phyloP scores from a whole-genome alignment of 2,113 vertebrate genomes.

The Anarrhichthys ocellatus region DNA sequence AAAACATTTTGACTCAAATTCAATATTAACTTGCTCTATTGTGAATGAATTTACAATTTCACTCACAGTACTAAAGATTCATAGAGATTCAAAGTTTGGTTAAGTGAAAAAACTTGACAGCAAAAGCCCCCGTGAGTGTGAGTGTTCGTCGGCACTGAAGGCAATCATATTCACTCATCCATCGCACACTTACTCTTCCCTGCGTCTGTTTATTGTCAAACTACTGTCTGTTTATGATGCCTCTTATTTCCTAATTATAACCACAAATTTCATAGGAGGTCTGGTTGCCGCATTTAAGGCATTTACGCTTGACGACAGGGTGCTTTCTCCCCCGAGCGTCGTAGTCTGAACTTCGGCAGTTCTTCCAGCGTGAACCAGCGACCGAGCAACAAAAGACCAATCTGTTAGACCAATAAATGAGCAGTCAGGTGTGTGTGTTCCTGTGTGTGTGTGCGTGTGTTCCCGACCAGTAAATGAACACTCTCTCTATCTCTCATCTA shows the following conservation, averaged over 20 bases:
- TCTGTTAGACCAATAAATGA: slow-evolving; percentile 83
- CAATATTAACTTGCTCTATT: not conserved
- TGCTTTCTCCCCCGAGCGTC: slow-evolving; percentile 60
- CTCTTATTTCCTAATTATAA: slow-evolving; percentile 75
- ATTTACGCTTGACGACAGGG: slow-evolving; percentile 64
- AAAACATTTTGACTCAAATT: not conserved
- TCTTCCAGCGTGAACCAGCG: slow-evolving; percentile 59
- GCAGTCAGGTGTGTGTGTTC: slow-evolving; percentile 77
- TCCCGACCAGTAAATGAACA: slow-evolving; percentile 80
- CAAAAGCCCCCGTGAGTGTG: slow-evolving; percentile 4
- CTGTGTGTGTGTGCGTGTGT: slow-evolving; percentile 53
- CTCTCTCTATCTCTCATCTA: slow-evolving; percentile 83
- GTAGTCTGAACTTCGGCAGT: slow-evolving; percentile 65
- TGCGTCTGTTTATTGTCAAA: slow-evolving; percentile 60
- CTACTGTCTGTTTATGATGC: slow-evolving; percentile 61
- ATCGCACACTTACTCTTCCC: slow-evolving; percentile 47
- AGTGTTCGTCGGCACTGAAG: slow-evolving; percentile 43
- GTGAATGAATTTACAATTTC: not conserved
- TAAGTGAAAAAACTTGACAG: slow-evolving; percentile 16
- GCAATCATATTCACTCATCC: slow-evolving; percentile 52
- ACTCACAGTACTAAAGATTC: not conserved
- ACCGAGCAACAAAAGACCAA: slow-evolving; percentile 81
- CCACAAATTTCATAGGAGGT: slow-evolving; percentile 62
- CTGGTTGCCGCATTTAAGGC: slow-evolving; percentile 62
- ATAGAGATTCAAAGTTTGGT: slow-evolving; percentile 5